Evolutionary conservation across 2,888 invertebrate species (phyloP).

Genomic region (Pandemis cinnamomeana): DNA sequence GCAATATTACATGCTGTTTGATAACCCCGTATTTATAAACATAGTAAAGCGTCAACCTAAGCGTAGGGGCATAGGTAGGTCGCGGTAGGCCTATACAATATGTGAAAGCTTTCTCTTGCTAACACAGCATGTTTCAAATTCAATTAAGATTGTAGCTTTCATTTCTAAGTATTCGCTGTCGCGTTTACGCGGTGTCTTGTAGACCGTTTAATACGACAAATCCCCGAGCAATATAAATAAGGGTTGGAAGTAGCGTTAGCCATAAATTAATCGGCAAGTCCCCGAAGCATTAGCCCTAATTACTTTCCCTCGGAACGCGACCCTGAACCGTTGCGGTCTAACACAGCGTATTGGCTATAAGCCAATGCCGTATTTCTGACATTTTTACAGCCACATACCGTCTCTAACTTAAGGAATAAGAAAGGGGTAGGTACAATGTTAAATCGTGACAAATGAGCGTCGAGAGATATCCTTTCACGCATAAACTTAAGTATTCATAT

Average conservation of each 20-base stretch:
- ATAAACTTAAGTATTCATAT: not conserved
- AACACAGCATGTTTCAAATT: not conserved
- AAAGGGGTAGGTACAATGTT: not conserved
- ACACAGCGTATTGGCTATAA: not conserved
- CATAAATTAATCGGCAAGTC: constrained; percentile 10
- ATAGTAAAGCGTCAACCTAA: not conserved
- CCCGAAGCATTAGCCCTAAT: constrained; percentile 11
- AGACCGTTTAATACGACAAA: not conserved
- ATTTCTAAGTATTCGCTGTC: not conserved
- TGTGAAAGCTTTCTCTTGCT: not conserved
- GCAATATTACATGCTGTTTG: too few species aligned
- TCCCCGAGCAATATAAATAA: constrained; percentile 8
- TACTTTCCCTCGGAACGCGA: constrained; percentile 5
- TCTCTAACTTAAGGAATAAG: not conserved
- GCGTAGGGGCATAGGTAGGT: not conserved
- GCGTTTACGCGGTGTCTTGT: not conserved
- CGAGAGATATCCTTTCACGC: too few species aligned
- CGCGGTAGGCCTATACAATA: not conserved
- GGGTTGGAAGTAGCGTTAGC: constrained; percentile 3
- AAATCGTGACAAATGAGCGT: too few species aligned
- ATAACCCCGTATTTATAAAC: too few species aligned
- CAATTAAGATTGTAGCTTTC: not conserved
- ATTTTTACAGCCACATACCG: not conserved
- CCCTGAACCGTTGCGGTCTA: not conserved
- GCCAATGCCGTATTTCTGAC: not conserved